Evolutionary conservation across 2,113 vertebrate species (phyloP), one percentile per base, ranked within the genome.

Genomic region (Aspiorhynchus laticeps): DNA sequence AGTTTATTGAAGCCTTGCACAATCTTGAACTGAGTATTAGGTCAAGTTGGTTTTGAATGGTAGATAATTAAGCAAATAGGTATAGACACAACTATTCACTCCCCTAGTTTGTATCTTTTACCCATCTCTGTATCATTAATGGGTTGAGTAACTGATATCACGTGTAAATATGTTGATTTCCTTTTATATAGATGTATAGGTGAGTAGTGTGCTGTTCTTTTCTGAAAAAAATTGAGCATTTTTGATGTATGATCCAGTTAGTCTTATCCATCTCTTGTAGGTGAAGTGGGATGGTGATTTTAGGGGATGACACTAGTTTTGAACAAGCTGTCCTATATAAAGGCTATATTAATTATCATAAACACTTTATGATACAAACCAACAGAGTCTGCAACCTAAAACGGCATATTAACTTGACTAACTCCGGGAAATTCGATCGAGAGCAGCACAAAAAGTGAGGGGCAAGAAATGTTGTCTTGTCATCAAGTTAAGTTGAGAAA

Each of bases 161-260:
- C 91, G 63, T 95, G 94, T 95, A 95, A 93, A 95, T 95, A 95
- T 92, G 86, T 67, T 91, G 83, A 91, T 92, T 93, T 94, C 91
- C 88, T 87, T 85, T 94, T 94, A 79, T 93, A 92, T 92, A 90
- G 90, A 93, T 95, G 92, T 95, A 95, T 95, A 94, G 94, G 86
- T 94, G 92, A 92, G 90, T 94, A 94, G 93, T 94, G 93, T 95
- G 94, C 92, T 91, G 93, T 90, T 89, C 53, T 88, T 94, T 94
- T 91, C 91, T 93, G 90, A 93, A 89, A 83, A 92, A 59, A 59
- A 9, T n/a, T n/a, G n/a, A 71, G 90, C 87, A 89, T 86, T 84
- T 87, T 88, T 73, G 73, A 41, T 86, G 79, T 87, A 77, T 83
- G 84, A 85, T 87, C 74, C 80, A 28, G 77, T 79, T 56, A 87